phyloP scores from a whole-genome alignment of 2,113 vertebrate species.

The Gyps fulvus region DNA sequence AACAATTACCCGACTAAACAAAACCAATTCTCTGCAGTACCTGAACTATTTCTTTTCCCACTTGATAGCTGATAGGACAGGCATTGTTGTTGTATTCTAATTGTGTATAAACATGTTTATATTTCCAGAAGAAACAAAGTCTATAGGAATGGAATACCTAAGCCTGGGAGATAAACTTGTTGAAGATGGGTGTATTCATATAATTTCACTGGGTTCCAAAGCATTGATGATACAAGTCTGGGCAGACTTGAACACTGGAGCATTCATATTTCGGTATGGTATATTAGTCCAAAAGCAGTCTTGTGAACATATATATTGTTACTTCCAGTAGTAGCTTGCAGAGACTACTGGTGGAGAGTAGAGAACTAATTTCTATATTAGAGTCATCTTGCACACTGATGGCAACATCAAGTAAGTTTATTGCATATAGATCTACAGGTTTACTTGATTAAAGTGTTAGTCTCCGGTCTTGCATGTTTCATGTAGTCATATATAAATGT shows the following conservation, averaged over 20 bases:
- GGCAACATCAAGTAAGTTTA: not conserved
- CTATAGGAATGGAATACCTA: slow-evolving; percentile 59
- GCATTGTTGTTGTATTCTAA: not conserved
- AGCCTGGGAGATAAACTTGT: slow-evolving; percentile 71
- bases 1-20: not conserved
- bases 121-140: slow-evolving; percentile 73
- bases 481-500: not conserved
- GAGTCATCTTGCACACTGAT: not conserved
- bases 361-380: not conserved
- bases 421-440: not conserved
- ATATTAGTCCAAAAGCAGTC: not conserved
- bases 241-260: slow-evolving; percentile 83
- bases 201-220: slow-evolving; percentile 94
- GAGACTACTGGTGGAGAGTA: not conserved
- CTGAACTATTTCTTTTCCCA: not conserved
- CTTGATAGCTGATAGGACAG: not conserved
- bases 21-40: fast-evolving
- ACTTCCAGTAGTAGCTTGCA: not conserved
- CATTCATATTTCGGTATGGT: slow-evolving; percentile 88
- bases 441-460: not conserved
- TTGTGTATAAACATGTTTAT: slow-evolving; percentile 3
- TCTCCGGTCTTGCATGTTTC: not conserved
- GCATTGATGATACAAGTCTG: slow-evolving; percentile 96
- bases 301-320: not conserved
- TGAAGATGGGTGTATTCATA: slow-evolving; percentile 85